These are phyloP conservation scores for Volucella zonaria DNA, from an alignment of 2,888 invertebrate species.

Conservation along the genomic window DNA sequence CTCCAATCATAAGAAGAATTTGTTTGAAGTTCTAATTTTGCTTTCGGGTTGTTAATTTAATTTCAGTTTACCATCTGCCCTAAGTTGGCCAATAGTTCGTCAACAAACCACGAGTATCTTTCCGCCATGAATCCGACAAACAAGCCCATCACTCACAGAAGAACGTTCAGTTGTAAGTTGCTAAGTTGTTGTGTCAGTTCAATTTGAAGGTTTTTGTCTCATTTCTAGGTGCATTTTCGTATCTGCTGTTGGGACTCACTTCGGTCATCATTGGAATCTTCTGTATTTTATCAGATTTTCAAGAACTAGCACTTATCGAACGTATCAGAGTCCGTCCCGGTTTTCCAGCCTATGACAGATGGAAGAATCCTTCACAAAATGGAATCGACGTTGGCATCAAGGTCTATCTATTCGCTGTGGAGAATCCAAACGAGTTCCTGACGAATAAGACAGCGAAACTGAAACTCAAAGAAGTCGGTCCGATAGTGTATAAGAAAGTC, in stretches of 20 bases:
- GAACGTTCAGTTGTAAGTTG: conserved; percentile 9
- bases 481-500: conserved; percentile 78
- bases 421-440: conserved; percentile 88
- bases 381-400: conserved; percentile 85
- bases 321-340: conserved; percentile 63
- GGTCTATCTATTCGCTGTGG: conserved; percentile 89
- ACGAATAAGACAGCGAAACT: conserved; percentile 86
- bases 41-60: no score
- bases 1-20: no score
- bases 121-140: no score
- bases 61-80: no score
- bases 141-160: neutral
- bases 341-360: conserved; percentile 77
- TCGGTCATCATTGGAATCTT: conserved; percentile 27
- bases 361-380: conserved; percentile 84
- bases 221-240: conserved; percentile 28
- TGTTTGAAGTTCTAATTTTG: no score
- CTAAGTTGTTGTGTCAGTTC: neutral
- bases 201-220: neutral
- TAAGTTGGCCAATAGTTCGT: no score
- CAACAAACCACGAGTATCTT: no score
- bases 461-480: conserved; percentile 88
- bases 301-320: conserved; percentile 53
- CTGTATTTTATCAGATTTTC: conserved; percentile 49
- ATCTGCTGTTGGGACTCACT: conserved; percentile 38